Evolutionary conservation across 53 echinoderm and acorn worm species (phyloP).

Genomic region (Actinopyga echinites): DNA sequence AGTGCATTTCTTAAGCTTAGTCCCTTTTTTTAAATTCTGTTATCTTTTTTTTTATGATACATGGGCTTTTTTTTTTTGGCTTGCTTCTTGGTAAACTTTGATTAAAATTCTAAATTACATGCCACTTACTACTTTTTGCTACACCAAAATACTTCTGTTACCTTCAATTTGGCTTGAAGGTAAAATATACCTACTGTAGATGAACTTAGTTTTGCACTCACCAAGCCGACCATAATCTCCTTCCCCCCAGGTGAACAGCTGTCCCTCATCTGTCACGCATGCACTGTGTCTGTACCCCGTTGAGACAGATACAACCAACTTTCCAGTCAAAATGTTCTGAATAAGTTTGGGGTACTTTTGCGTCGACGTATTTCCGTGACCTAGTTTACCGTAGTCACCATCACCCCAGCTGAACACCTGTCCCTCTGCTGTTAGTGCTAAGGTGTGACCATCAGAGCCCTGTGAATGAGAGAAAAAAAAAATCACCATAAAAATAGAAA

Average conservation of each 20-base stretch:
- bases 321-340: conserved; percentile 75
- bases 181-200: too few species aligned
- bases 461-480: conserved; percentile 20
- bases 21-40: too few species aligned
- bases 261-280: conserved; percentile 94
- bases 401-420: conserved; percentile 99
- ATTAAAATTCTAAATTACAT: too few species aligned
- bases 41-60: too few species aligned
- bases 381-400: conserved; percentile 96
- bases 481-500: background rate
- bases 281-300: conserved; percentile 97
- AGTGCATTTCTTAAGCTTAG: too few species aligned
- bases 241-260: conserved; percentile 97
- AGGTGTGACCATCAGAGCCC: conserved; percentile 98
- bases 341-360: conserved; percentile 97
- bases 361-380: conserved; percentile 94
- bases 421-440: conserved; percentile 93
- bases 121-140: too few species aligned
- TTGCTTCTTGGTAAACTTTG: too few species aligned
- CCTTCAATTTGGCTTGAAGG: too few species aligned
- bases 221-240: conserved; percentile 97
- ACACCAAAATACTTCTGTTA: too few species aligned
- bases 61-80: too few species aligned
- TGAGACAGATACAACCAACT: conserved; percentile 87
- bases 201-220: background rate